These are phyloP conservation scores for Loripinus fragilis DNA, from an alignment of 2,888 invertebrate genomes.

Conservation along the genomic window DNA sequence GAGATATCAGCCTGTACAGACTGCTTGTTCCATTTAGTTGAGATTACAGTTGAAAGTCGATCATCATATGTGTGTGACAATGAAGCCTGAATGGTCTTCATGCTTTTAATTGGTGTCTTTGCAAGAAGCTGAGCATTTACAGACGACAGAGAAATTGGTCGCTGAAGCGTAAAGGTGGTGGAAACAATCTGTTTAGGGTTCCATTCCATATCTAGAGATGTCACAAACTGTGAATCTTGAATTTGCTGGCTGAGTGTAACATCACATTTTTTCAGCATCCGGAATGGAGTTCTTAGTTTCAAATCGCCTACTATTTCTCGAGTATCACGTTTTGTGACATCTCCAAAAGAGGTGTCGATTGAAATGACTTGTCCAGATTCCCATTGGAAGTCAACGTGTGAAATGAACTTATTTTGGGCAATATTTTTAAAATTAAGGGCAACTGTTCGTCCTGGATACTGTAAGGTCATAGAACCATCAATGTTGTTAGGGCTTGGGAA, in stretches of 20 bases:
- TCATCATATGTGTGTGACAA: slow-evolving; percentile 53
- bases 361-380: slow-evolving; percentile 48
- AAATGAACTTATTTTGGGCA: slow-evolving; percentile 47
- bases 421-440: slow-evolving; percentile 57
- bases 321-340: slow-evolving; percentile 23
- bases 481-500: slow-evolving; percentile 43
- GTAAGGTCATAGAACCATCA: slow-evolving; percentile 51
- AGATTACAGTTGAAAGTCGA: slow-evolving; percentile 52
- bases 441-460: slow-evolving; percentile 53
- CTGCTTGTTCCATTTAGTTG: slow-evolving; percentile 57
- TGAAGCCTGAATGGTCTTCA: slow-evolving; percentile 52
- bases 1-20: slow-evolving; percentile 52
- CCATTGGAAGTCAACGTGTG: slow-evolving; percentile 60
- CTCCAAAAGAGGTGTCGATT: slow-evolving; percentile 56
- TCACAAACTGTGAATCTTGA: slow-evolving; percentile 49
- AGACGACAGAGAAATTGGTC: slow-evolving; percentile 59
- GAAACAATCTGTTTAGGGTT: slow-evolving; percentile 61
- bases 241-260: slow-evolving; percentile 51
- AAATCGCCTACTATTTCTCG: slow-evolving; percentile 50
- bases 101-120: slow-evolving; percentile 66
- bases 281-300: slow-evolving; percentile 57
- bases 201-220: slow-evolving; percentile 60
- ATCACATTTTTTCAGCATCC: slow-evolving; percentile 31
- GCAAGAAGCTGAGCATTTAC: slow-evolving; percentile 57
- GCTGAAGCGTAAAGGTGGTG: slow-evolving; percentile 58